Base-by-base conservation (phyloP, 2,888 invertebrate genomes). In the Parnassius glacialis region DNA sequence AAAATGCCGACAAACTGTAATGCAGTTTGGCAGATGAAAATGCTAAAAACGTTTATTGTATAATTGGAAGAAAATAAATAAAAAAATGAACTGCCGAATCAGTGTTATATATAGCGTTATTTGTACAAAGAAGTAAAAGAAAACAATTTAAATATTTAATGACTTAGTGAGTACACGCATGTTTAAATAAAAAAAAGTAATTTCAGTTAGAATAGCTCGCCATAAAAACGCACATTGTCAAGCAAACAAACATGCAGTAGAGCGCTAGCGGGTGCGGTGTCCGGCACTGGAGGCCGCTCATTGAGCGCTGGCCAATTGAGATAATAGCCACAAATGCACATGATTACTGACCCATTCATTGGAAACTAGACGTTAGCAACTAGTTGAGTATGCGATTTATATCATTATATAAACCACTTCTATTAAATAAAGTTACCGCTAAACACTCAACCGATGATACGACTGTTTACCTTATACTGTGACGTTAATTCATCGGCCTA, bases 321-420 rank as follows among this genome's bases (percentile, higher is more conserved):
- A 85, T 90, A 90, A 91, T 90, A 80, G 84, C 81, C 79, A 81
- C 86, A 87, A 88, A 89, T 88, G 88, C 87, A 90, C 81, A 90
- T 89, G 85, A 90, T 90, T 90, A 89, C 89, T 85, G 83, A 81
- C 81, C 87, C 81, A 86, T 88, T 87, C 88, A 87, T 84, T 84
- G 86, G 78, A 83, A 87, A 83, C 87, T 83, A 83, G 80, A 83
- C 73, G 82, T 79, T 81, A 78, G 78, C 77, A 75, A 67, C 75
- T 75, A 71, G 68, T 13, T 10, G 45, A 74, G 67, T 72, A 77
- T 68, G 75, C 82, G 76, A 86, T 85, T 83, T 82, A 81, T 80
- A 80, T 75, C 73, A 84, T 82, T 80, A 78, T 64, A 74, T 75
- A 74, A 66, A 65, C 65, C 70, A 71, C 73, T 79, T 76, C 70